phyloP scores from a whole-genome alignment of 2,888 invertebrate genomes.

The Hirtodrosophila duncani region DNA sequence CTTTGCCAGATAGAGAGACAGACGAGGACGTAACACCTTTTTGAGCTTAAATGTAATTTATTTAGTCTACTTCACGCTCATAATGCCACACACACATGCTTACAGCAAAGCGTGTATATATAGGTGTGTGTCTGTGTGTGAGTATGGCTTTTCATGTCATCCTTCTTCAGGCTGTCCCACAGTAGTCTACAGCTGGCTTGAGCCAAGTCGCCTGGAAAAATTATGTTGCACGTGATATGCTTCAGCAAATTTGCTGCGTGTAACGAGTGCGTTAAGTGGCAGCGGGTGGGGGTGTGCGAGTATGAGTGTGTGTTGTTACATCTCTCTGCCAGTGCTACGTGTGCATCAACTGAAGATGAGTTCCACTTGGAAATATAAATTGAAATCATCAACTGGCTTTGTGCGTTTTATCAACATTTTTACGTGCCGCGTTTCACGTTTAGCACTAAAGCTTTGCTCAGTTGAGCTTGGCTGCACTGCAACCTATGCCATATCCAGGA shows the following conservation, averaged over 20 bases:
- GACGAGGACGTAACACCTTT: conserved; percentile 64
- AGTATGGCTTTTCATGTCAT: conserved; percentile 50
- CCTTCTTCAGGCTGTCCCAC: conserved; percentile 17
- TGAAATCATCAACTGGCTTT: conserved; percentile 72
- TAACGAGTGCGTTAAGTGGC: conserved; percentile 20
- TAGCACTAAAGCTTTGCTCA: conserved; percentile 45
- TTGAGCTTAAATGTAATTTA: conserved; percentile 64
- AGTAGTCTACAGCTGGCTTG: neutral
- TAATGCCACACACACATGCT: conserved; percentile 51
- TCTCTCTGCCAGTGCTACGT: conserved; percentile 21
- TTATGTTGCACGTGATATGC: conserved; percentile 77
- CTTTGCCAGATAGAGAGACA: too few species aligned
- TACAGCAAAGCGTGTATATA: neutral
- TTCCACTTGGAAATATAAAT: conserved; percentile 73
- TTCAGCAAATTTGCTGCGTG: conserved; percentile 62
- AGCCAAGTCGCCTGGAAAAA: conserved; percentile 74
- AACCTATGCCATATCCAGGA: conserved; percentile 20
- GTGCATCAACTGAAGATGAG: conserved; percentile 62
- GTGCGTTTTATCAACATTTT: conserved; percentile 73
- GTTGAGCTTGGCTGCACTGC: conserved; percentile 47
- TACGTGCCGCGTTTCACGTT: conserved; percentile 52
- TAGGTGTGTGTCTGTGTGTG: neutral
- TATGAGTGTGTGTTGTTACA: conserved; percentile 7
- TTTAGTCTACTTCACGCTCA: conserved; percentile 69
- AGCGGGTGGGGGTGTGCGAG: conserved; percentile 6